phyloP scores from a whole-genome alignment of 2,113 vertebrate genomes.

The Chaetodon trifascialis region DNA sequence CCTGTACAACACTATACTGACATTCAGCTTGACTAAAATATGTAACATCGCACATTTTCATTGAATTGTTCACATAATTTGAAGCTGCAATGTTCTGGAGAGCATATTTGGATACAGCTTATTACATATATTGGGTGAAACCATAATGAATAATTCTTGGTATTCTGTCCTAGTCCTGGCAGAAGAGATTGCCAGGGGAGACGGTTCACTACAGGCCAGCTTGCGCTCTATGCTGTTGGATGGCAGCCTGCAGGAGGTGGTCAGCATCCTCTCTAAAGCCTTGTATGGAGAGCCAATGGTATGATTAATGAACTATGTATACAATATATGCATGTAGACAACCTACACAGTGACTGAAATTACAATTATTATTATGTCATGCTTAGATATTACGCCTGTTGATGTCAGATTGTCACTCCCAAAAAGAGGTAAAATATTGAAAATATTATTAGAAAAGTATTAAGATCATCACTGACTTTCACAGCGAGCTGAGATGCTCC shows the following conservation, averaged over 20 bases:
- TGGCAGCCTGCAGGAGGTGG: slow-evolving; percentile 94
- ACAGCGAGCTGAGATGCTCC: background rate
- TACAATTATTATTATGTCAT: background rate
- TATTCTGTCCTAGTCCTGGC: slow-evolving; percentile 87
- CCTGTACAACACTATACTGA: background rate
- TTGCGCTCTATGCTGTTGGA: slow-evolving; percentile 95
- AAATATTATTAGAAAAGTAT: no score
- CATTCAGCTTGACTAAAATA: background rate
- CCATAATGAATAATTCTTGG: background rate
- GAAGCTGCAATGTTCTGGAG: background rate
- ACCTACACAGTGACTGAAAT: background rate
- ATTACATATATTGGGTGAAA: background rate
- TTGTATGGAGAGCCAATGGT: slow-evolving; percentile 98
- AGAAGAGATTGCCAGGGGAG: slow-evolving; percentile 91
- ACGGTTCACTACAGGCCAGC: slow-evolving; percentile 90
- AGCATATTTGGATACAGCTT: background rate
- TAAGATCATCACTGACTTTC: background rate
- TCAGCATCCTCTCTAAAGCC: slow-evolving; percentile 94
- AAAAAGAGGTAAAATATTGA: no score
- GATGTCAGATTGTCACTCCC: no score
- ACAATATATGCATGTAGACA: background rate
- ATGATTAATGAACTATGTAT: slow-evolving; percentile 66
- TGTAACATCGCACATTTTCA: background rate
- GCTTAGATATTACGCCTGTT: background rate
- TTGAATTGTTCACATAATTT: background rate